Evolutionary conservation across 2,113 vertebrate species (phyloP).

Genomic region (Brevimyrus niger): DNA sequence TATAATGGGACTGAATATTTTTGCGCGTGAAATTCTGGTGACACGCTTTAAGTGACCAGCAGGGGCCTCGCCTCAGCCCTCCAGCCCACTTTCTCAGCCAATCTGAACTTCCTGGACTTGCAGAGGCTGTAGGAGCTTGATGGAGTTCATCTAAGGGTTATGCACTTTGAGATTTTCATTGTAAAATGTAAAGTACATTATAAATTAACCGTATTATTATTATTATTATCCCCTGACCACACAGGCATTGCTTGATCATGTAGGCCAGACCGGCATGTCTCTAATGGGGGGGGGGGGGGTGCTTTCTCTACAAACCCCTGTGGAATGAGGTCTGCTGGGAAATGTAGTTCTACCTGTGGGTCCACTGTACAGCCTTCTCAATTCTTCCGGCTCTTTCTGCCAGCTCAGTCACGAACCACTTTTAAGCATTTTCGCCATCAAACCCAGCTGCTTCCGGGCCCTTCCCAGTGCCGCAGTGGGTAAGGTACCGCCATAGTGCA

Average conservation of each 20-base stretch:
- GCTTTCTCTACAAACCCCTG: background rate
- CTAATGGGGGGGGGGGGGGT: background rate
- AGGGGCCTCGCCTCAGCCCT: background rate
- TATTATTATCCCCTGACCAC: background rate
- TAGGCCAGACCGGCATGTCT: background rate
- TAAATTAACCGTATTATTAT: no score
- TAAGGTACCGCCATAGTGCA: background rate
- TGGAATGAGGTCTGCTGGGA: background rate
- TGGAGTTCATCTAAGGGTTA: background rate
- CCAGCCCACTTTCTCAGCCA: background rate
- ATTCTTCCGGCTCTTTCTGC: background rate
- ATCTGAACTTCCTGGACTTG: background rate
- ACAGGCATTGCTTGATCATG: background rate
- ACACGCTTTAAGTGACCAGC: background rate
- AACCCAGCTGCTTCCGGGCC: background rate
- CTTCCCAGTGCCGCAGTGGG: background rate
- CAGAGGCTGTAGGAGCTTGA: background rate
- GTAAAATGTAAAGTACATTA: no score
- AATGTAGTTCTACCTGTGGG: background rate
- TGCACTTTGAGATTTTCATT: no score
- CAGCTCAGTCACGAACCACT: background rate
- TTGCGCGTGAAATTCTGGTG: background rate
- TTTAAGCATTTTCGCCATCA: background rate
- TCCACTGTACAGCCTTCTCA: background rate
- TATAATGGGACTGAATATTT: background rate